Evolutionary conservation across 2,797 vertebrate genomes (phyloP).

Genomic region (Tarsius wallacei): DNA sequence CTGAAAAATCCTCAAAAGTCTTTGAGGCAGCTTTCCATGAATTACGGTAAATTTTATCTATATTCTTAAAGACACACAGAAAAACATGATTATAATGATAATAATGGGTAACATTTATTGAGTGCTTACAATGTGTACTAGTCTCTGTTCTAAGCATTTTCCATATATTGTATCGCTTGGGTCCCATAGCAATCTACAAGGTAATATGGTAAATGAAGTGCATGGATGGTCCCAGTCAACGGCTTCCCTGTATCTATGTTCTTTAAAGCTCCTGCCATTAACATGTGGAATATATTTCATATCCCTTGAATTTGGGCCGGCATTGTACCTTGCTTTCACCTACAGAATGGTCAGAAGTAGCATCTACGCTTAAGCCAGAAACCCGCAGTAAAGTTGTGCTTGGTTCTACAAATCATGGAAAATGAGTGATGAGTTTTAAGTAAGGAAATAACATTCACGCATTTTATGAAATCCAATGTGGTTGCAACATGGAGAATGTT

Average conservation of each 20-base stretch:
- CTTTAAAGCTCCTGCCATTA: neutral
- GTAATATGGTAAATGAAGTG: neutral
- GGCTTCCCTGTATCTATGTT: neutral
- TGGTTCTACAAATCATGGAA: neutral
- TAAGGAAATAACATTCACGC: neutral
- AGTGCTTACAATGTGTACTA: neutral
- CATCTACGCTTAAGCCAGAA: neutral
- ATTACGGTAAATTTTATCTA: neutral
- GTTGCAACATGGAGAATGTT: neutral
- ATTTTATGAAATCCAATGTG: slow-evolving; percentile 19
- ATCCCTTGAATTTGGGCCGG: neutral
- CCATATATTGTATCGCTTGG: neutral
- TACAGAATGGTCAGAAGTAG: neutral
- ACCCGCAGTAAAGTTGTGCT: neutral
- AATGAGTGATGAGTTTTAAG: slow-evolving; percentile 18
- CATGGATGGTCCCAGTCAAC: neutral
- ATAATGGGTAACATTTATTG: neutral
- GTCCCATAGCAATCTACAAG: neutral
- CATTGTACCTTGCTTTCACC: neutral
- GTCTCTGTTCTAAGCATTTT: neutral
- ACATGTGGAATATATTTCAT: neutral
- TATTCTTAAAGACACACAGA: neutral
- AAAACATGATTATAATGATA: neutral
- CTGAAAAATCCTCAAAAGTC: neutral
- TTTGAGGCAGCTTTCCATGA: neutral